phyloP scores from a whole-genome alignment of 2,797 vertebrate genomes.

The Anniella stebbinsi region DNA sequence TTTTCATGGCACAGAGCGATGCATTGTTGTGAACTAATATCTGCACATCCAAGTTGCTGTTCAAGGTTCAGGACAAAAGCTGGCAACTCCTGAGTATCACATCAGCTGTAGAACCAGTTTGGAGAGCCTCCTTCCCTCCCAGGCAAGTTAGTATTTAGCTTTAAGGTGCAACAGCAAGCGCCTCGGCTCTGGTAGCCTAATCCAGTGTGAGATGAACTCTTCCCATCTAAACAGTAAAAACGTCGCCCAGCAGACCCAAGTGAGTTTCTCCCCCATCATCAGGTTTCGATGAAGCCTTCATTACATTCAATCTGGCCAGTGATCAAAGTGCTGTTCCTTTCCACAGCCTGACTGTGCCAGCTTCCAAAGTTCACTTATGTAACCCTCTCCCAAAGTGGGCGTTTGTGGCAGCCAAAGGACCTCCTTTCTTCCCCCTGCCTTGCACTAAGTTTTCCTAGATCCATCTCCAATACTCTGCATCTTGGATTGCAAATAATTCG shows the following conservation, averaged over 20 bases:
- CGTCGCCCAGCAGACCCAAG: no score
- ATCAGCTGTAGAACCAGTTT: not conserved
- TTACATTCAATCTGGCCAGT: not conserved
- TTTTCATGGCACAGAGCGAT: no score
- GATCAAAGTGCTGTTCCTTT: not conserved
- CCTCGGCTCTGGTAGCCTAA: not conserved
- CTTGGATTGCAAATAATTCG: not conserved
- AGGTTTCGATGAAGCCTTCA: not conserved
- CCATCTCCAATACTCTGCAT: not conserved
- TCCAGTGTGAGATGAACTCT: not conserved
- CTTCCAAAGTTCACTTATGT: not conserved
- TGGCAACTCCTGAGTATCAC: not conserved
- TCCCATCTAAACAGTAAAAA: not conserved
- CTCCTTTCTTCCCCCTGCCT: not conserved
- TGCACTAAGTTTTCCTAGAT: not conserved
- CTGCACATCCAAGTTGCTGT: not conserved
- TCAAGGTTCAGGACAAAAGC: no score
- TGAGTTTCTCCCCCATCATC: not conserved
- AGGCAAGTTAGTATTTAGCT: not conserved
- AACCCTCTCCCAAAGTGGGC: not conserved
- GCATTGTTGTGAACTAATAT: no score
- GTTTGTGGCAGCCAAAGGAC: not conserved
- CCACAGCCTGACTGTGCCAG: no score
- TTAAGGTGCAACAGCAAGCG: not conserved
- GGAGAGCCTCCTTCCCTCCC: not conserved